A percentile compares a stretch with the other conserved stretches of the same genome.
Evolutionary conservation across 1,140 invertebrate species (phyloP).

Genomic region (Antheraea mylitta): DNA sequence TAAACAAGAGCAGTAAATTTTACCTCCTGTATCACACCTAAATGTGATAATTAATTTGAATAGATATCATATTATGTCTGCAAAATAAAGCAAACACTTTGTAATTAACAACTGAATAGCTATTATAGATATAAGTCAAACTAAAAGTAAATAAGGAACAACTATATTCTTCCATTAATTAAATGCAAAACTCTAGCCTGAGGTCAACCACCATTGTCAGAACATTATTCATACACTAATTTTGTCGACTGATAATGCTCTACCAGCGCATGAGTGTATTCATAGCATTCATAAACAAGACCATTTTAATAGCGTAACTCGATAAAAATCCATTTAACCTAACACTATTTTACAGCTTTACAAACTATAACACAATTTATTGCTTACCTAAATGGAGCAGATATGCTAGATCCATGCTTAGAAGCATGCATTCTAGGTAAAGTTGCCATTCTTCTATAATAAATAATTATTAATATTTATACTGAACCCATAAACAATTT

Average conservation of each 20-base stretch:
- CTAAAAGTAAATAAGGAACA: too few relatives aligned
- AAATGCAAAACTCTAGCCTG: too few relatives aligned
- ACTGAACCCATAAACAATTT: neutral
- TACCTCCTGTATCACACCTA: neutral
- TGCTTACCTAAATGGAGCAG: constrained; percentile 62
- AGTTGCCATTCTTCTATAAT: constrained; percentile 52
- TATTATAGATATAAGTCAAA: neutral
- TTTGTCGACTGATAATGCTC: too few relatives aligned
- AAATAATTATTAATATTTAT: neutral
- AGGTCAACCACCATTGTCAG: too few relatives aligned
- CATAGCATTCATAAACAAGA: neutral
- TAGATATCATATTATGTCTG: neutral
- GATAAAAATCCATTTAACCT: neutral
- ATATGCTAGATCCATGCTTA: constrained; percentile 51
- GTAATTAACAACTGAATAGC: neutral
- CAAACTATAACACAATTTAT: too few relatives aligned
- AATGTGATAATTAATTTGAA: neutral
- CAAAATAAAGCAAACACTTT: neutral
- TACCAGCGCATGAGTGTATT: neutral
- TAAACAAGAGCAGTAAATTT: neutral
- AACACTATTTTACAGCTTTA: neutral
- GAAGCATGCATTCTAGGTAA: constrained; percentile 63
- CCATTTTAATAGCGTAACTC: neutral
- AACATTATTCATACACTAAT: too few relatives aligned
- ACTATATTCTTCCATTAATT: too few relatives aligned